phyloP scores from a whole-genome alignment of 37 sponge, comb jelly and placozoan species.

The Halichondria panicea region DNA sequence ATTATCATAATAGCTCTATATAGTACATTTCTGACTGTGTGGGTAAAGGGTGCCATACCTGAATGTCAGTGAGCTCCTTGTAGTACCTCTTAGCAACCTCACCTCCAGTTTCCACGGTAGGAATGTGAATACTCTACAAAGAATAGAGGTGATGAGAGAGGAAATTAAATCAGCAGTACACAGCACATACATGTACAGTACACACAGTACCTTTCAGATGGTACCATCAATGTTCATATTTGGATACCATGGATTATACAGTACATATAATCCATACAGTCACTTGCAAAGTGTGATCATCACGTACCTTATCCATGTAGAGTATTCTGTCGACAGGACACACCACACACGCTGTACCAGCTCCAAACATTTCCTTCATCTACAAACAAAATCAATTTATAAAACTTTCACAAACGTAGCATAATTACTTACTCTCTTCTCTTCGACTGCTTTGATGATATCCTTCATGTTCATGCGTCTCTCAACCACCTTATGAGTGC shows the following conservation, averaged over 20 bases:
- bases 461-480: conserved; percentile 88
- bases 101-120: conserved; percentile 78
- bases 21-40: too few relatives aligned
- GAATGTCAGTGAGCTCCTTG: conserved; percentile 84
- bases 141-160: background rate
- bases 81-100: conserved; percentile 73
- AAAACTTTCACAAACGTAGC: background rate
- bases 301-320: conserved; percentile 83
- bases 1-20: too few relatives aligned
- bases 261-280: too few relatives aligned
- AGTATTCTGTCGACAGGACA: conserved; percentile 88
- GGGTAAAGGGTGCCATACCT: too few relatives aligned
- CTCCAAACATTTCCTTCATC: conserved; percentile 96
- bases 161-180: too few relatives aligned
- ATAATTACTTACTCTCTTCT: conserved; percentile 70
- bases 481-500: conserved; percentile 87
- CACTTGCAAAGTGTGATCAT: too few relatives aligned
- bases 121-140: conserved; percentile 62
- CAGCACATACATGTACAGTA: too few relatives aligned
- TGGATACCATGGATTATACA: too few relatives aligned
- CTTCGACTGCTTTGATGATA: conserved; percentile 67
- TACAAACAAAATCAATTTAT: conserved; percentile 5
- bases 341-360: conserved; percentile 98
- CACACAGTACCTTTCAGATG: too few relatives aligned
- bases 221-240: too few relatives aligned